These are phyloP conservation scores for Planococcus citri DNA, from an alignment of 1,140 invertebrate genomes.

Conservation along the genomic window DNA sequence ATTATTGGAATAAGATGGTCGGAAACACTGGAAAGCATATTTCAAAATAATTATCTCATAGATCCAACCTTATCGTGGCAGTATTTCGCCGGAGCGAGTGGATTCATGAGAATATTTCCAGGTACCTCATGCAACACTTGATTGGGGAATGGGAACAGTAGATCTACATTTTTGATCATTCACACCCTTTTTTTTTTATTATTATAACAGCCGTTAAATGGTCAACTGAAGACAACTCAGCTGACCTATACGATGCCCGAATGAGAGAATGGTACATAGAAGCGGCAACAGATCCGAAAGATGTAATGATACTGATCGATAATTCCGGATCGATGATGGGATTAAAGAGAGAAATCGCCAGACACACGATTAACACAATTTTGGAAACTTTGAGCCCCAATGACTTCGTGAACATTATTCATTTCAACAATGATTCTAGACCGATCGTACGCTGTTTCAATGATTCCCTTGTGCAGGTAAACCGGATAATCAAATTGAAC, in stretches of 20 bases:
- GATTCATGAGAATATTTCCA: constrained; percentile 91
- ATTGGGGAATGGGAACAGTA: no score
- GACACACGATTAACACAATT: constrained; percentile 86
- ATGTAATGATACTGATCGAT: constrained; percentile 90
- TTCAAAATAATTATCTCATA: constrained; percentile 71
- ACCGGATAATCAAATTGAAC: no score
- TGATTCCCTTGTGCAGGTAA: constrained; percentile 68
- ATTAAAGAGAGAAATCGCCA: constrained; percentile 79
- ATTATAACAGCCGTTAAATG: not conserved
- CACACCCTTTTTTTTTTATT: not conserved
- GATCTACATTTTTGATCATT: not conserved
- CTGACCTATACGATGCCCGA: constrained; percentile 81
- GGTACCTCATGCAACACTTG: constrained; percentile 40
- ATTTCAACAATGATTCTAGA: constrained; percentile 61
- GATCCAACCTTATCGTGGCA: constrained; percentile 90
- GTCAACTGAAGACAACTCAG: constrained; percentile 36
- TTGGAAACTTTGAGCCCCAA: constrained; percentile 95
- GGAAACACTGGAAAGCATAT: constrained; percentile 71
- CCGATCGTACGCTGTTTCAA: constrained; percentile 77
- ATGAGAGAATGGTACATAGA: constrained; percentile 90
- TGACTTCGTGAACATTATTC: constrained; percentile 95
- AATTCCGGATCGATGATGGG: constrained; percentile 95
- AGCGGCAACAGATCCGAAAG: constrained; percentile 87
- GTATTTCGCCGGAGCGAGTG: constrained; percentile 89
- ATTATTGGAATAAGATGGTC: constrained; percentile 56